Evolutionary conservation across 2,797 vertebrate genomes (phyloP).

Genomic region (Trichosurus vulpecula): DNA sequence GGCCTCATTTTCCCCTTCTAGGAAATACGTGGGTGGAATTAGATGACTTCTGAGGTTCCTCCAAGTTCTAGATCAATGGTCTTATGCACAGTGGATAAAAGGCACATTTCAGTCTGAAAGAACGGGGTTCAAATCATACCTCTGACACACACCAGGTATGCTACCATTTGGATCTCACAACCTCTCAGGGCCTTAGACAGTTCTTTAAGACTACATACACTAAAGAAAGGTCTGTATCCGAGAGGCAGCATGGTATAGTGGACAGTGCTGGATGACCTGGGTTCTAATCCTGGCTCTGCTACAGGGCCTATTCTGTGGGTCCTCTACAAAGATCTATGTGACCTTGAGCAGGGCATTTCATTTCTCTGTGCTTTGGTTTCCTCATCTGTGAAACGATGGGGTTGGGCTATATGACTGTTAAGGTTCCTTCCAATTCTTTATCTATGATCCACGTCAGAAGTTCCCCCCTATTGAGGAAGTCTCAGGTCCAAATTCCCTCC

Average conservation of each 20-base stretch:
- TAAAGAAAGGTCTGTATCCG: neutral
- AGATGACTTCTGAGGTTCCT: neutral
- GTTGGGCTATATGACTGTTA: neutral
- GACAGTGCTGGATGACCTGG: neutral
- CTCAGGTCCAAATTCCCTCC: neutral
- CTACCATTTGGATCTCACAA: neutral
- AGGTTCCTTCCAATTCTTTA: neutral
- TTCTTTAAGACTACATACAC: neutral
- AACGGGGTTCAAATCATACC: neutral
- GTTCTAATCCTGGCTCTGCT: neutral
- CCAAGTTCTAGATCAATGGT: neutral
- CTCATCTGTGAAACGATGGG: neutral
- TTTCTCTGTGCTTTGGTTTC: neutral
- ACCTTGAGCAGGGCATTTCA: neutral
- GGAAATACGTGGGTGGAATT: neutral
- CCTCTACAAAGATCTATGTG: neutral
- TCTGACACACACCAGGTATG: neutral
- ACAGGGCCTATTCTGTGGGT: neutral
- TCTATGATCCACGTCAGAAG: neutral
- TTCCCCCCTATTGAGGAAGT: neutral
- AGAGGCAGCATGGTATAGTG: neutral
- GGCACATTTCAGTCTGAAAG: neutral
- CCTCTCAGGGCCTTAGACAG: neutral
- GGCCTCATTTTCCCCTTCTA: neutral
- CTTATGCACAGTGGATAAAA: neutral